Conservation (phyloP, 2,113 vertebrate species). For the Siniperca knerii region DNA sequence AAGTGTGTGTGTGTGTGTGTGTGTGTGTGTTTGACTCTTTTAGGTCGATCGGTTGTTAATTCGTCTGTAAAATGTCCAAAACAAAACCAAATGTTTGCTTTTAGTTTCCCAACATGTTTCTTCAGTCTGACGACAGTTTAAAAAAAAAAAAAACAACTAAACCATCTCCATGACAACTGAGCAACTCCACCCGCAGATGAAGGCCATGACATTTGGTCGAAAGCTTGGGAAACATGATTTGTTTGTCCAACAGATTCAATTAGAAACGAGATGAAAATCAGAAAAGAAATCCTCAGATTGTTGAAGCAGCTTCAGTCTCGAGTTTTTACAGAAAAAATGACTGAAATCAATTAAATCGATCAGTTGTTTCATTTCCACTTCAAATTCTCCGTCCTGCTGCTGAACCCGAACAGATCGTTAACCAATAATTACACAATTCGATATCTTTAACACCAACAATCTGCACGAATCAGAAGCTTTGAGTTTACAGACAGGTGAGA, state of each 20-base stretch:
- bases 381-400: background rate
- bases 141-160: background rate
- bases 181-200: background rate
- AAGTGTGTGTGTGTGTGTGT: no score
- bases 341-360: background rate
- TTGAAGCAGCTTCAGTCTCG: background rate
- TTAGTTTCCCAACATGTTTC: background rate
- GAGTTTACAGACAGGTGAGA: background rate
- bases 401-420: background rate
- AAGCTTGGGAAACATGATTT: background rate
- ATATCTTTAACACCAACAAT: background rate
- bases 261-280: background rate
- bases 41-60: background rate
- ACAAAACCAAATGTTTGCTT: background rate
- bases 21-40: background rate
- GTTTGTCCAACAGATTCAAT: background rate
- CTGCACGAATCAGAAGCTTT: background rate
- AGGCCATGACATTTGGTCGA: background rate
- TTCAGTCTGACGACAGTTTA: no score
- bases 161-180: background rate
- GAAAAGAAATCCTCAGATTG: background rate
- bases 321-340: background rate
- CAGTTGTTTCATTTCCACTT: background rate
- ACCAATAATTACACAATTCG: background rate
- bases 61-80: slow-evolving; percentile 2